Percentiles rank a stretch among this genome's conserved stretches.
These are phyloP conservation scores for Xenotilapia flavipinnis DNA, from an alignment of 2,113 vertebrate genomes.

Conservation along the genomic window DNA sequence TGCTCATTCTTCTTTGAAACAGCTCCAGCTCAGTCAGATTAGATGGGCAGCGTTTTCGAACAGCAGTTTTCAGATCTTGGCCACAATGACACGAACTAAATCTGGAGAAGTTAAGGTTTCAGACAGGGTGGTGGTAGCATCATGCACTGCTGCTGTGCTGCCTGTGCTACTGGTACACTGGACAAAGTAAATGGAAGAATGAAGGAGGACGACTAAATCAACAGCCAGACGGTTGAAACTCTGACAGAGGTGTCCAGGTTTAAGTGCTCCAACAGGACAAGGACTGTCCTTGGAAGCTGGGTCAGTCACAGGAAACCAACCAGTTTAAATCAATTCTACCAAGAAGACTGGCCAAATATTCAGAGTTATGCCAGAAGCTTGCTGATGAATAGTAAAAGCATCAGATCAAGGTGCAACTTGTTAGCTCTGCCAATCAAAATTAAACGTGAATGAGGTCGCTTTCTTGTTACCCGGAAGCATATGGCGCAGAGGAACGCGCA, in stretches of 20 bases:
- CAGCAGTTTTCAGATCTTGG: no score
- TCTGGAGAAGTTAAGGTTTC: accelerated
- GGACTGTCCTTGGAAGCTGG: background rate
- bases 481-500: no score
- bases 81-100: background rate
- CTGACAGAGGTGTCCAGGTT: background rate
- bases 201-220: accelerated
- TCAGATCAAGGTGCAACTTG: accelerated
- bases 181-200: background rate
- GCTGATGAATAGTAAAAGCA: accelerated
- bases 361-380: background rate
- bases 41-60: no score
- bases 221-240: background rate
- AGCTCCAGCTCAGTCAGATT: no score
- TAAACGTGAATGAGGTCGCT: no score
- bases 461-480: no score
- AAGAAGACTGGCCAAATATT: accelerated
- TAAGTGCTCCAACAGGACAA: background rate
- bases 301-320: background rate
- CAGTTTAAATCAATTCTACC: background rate
- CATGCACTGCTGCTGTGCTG: background rate
- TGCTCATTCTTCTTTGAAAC: no score
- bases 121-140: accelerated
- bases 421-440: no score
- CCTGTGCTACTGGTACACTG: background rate